Percentiles rank a stretch among this genome's conserved stretches.
These are phyloP conservation scores for Pantherophis vulpinus DNA, from an alignment of 2,797 vertebrate species.

Conservation along the genomic window DNA sequence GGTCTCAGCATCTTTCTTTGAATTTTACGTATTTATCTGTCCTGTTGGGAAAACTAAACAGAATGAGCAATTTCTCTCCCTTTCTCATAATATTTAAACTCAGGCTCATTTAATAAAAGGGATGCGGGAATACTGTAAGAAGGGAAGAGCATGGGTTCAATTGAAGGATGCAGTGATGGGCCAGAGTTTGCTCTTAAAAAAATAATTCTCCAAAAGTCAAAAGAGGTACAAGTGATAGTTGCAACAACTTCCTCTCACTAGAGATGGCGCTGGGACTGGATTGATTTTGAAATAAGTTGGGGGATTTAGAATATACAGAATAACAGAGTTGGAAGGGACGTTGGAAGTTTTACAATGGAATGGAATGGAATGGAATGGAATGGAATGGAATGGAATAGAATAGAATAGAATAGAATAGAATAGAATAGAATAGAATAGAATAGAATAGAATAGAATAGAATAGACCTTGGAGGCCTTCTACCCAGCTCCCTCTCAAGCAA, in stretches of 20 bases:
- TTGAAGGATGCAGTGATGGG: neutral
- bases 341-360: too few species aligned
- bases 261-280: neutral
- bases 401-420: too few species aligned
- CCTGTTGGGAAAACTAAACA: neutral
- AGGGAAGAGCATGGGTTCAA: neutral
- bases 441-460: too few species aligned
- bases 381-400: too few species aligned
- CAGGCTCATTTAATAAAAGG: neutral
- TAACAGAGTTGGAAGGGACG: too few species aligned
- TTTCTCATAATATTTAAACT: neutral
- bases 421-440: too few species aligned
- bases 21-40: neutral
- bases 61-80: neutral
- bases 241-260: neutral
- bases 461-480: too few species aligned
- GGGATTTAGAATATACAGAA: too few species aligned
- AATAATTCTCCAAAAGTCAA: neutral
- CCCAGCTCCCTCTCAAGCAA: too few species aligned
- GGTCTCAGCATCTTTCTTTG: neutral
- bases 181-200: neutral
- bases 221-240: neutral
- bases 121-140: neutral
- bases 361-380: too few species aligned
- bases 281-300: neutral